phyloP scores from a whole-genome alignment of 2,113 vertebrate genomes.

The Microtus pennsylvanicus region DNA sequence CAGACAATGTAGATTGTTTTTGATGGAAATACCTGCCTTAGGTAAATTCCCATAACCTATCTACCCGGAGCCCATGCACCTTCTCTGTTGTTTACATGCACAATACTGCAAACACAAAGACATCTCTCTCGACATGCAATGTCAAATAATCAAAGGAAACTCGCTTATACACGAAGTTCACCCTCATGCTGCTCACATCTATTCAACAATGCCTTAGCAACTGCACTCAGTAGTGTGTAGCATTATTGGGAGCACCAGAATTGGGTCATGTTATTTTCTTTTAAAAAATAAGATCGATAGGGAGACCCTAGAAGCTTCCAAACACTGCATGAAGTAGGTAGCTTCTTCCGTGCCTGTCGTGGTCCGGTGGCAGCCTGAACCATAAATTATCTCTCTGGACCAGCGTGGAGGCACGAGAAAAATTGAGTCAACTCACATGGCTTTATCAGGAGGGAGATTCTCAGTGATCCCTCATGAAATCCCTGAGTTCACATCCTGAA shows the following conservation, averaged over 20 bases:
- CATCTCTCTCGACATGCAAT: background rate
- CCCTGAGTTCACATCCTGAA: too few species aligned
- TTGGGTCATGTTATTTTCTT: background rate
- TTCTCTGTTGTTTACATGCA: background rate
- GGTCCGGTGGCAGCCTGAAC: too few species aligned
- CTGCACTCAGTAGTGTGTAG: background rate
- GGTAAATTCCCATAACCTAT: background rate
- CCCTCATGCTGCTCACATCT: background rate
- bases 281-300: background rate
- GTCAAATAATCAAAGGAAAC: background rate
- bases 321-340: background rate
- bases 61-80: background rate
- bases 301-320: background rate
- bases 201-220: background rate
- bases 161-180: background rate
- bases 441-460: too few species aligned
- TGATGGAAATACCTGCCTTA: slow-evolving; percentile 19
- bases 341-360: background rate
- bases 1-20: background rate
- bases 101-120: background rate
- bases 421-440: too few species aligned
- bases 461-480: too few species aligned
- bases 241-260: slow-evolving; percentile 1
- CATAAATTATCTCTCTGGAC: too few species aligned
- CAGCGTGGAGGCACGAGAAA: too few species aligned